These are phyloP conservation scores for Phaonia tiefii DNA, from an alignment of 2,888 invertebrate species.

Conservation along the genomic window DNA sequence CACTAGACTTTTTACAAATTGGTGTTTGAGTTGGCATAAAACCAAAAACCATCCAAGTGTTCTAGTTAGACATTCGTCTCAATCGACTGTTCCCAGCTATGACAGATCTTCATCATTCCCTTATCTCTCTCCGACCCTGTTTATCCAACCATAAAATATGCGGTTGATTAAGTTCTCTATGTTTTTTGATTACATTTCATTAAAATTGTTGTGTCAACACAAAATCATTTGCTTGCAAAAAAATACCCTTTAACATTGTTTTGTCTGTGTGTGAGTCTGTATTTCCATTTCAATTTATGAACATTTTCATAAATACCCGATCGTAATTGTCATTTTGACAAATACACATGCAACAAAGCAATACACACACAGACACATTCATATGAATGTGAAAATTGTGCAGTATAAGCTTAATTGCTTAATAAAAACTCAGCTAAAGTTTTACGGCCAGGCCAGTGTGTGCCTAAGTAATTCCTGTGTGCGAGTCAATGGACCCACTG, in stretches of 20 bases:
- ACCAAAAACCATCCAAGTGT: too few species aligned
- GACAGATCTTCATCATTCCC: too few species aligned
- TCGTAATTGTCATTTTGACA: constrained; percentile 25
- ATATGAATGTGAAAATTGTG: constrained; percentile 47
- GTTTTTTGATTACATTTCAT: constrained; percentile 20
- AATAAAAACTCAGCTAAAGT: constrained; percentile 59
- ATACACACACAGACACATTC: background rate
- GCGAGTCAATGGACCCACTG: too few species aligned
- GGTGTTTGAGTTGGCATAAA: too few species aligned
- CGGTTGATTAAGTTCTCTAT: constrained; percentile 19
- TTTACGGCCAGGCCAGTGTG: constrained; percentile 16
- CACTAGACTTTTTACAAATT: too few species aligned
- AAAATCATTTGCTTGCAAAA: constrained; percentile 27
- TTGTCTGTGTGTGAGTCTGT: constrained; percentile 3
- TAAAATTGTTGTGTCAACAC: constrained; percentile 37
- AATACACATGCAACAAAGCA: background rate
- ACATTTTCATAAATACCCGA: constrained; percentile 25
- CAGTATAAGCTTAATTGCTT: constrained; percentile 66
- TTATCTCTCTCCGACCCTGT: background rate
- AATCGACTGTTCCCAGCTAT: too few species aligned
- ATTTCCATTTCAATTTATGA: constrained; percentile 32
- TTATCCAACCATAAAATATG: background rate
- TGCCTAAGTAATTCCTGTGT: background rate
- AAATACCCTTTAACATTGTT: constrained; percentile 1
- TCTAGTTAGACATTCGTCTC: too few species aligned